Evolutionary conservation across 2,797 vertebrate species (phyloP), one percentile per base, ranked within the genome.

Genomic region (Coranthus polyacanthus): DNA sequence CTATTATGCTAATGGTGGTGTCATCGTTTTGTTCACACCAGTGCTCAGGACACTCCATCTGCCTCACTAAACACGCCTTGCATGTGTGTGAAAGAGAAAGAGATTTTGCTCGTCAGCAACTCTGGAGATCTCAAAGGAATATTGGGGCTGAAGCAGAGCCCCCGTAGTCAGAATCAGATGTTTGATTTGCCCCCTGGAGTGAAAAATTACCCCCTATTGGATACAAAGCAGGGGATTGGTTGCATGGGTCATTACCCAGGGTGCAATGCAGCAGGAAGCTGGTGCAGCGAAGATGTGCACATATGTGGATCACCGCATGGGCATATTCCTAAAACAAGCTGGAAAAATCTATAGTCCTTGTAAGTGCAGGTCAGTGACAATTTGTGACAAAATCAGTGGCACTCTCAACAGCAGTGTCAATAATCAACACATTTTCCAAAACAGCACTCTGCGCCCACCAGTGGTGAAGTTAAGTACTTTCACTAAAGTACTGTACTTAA

Each of bases 11-110:
- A 91, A 93, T 91, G 75, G 71, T 0, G 43, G 83, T 79, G 85
- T 92, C 91, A 92, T 90, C 89, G 75, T 88, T 91, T 90, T 88
- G 83, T 83, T 88, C 90, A 91, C 87, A 84, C 88, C 88, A 89
- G 77, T 87, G 89, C 83, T 58, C 82, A 76, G 88, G 87, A 90
- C 84, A 78, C 75, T 85, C 78, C 78, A 83, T 87, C 85, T 83
- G 86, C 83, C 78, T 71, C 83, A 73, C 79, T 90, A 81, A 88
- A 77, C 72, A 50, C 41, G 78, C 75, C 67, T 63, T 3, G 68
- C 55, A 59, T 37, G 66, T 60, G 75, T 65, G 83, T 83, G 72
- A 78, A 71, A 72, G 68, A 59, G 68, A 82, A 74, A 79, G 68
- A 49, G 56, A 55, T 75, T 82, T 68, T 57, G 78, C 75, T 75